Base-by-base conservation (phyloP, 2,888 invertebrate species). In the Eilema depressum region DNA sequence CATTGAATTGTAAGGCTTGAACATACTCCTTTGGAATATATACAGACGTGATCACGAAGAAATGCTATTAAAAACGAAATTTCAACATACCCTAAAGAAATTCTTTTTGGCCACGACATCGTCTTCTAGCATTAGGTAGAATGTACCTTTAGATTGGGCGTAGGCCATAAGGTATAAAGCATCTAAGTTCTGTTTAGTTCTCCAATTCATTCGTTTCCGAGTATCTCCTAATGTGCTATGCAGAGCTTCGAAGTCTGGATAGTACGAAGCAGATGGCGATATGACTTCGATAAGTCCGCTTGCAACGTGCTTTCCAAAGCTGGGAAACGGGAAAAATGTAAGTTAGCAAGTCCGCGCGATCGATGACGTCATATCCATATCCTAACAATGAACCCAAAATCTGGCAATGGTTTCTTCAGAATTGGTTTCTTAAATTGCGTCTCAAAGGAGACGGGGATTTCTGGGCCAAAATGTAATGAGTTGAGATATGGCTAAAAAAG, bases 161-260 rank as follows among this genome's bases (percentile, higher is more conserved):
- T 99, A 99, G 71, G 99, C 97, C 99, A 99, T 99, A 20, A 99
- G 95, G 90, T 98, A 99, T 0, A 98, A 97, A 86, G 98, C 98
- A 89, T 99, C 99, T 70, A 99, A 94, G 89, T 99, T 99, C 90
- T 99, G 99, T 86, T 99, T 99, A 5, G 99, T 98, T 68, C 99
- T 96, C 99, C 99, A 99, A 68, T 97, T 96, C 0, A 98, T 97
- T 0, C 99, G 96, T 86, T 98, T 98, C 75, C 96, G 95, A 0
- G 98, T 96, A 92, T 99, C 99, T 0, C 98, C 98, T 7, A 99
- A 94, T 0, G 98, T 98, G 41, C 97, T 96, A 8, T 97, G 96
- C 25, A 99, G 91, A 64, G 96, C 96, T 66, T 97, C 96, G 74
- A 99, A 96, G 88, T 99, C 97, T 0, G 99, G 99, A 89, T 99